Percentiles rank a stretch among this genome's conserved stretches.
Evolutionary conservation across 1,140 invertebrate species (phyloP).

Genomic region (Drosophila kanapiae): DNA sequence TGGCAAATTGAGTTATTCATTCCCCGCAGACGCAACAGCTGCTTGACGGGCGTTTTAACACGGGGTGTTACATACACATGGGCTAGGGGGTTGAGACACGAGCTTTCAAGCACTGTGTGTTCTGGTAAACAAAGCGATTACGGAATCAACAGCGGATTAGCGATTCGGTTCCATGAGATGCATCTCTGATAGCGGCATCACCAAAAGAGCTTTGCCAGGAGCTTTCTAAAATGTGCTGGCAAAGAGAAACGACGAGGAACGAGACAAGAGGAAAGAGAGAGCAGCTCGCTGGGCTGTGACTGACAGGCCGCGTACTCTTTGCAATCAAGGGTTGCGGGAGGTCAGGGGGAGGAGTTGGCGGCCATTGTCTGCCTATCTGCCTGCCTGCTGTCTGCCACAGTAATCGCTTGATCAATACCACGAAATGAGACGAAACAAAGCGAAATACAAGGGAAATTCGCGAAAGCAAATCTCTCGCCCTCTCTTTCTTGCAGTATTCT

Average conservation of each 20-base stretch:
- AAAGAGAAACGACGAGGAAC: background rate
- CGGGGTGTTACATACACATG: constrained; percentile 6
- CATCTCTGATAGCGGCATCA: constrained; percentile 48
- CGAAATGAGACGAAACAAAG: constrained; percentile 33
- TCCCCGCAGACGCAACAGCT: constrained; percentile 55
- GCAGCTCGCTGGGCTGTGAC: constrained; percentile 38
- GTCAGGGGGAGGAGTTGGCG: constrained; percentile 32
- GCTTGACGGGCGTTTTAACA: constrained; percentile 33
- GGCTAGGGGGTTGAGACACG: background rate
- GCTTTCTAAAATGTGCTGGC: constrained; percentile 44
- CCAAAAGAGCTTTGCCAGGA: constrained; percentile 47
- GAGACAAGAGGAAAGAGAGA: constrained; percentile 8
- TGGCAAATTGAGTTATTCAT: constrained; percentile 57
- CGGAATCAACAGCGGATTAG: constrained; percentile 22
- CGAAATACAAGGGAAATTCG: constrained; percentile 18
- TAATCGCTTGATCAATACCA: constrained; percentile 47
- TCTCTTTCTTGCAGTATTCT: constrained; percentile 12
- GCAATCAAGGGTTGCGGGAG: constrained; percentile 3
- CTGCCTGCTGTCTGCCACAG: constrained; percentile 34
- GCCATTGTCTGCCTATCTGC: constrained; percentile 54
- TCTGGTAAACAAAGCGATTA: constrained; percentile 43
- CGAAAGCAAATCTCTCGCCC: background rate
- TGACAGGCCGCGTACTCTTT: constrained; percentile 22
- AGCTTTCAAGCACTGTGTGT: constrained; percentile 21
- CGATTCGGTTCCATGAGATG: constrained; percentile 31